These are phyloP conservation scores for Agrotis clavis DNA, from an alignment of 2,888 invertebrate genomes.

Conservation along the genomic window DNA sequence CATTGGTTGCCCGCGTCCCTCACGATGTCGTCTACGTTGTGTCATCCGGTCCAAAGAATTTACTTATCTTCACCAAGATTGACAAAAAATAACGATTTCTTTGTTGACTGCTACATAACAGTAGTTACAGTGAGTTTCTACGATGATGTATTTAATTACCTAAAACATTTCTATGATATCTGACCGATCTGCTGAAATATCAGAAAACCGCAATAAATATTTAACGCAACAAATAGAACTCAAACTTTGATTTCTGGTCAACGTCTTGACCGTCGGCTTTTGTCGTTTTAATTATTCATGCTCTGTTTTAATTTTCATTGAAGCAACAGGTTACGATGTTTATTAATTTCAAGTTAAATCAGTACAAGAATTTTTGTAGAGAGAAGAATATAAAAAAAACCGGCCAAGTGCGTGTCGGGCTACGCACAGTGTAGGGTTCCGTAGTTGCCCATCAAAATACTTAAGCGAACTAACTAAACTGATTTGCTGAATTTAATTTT, in stretches of 20 bases:
- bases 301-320: conserved; percentile 10
- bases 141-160: background rate
- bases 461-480: too few species aligned
- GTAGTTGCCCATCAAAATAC: too few species aligned
- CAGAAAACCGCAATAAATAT: conserved; percentile 11
- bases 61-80: too few species aligned
- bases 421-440: too few species aligned
- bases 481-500: too few species aligned
- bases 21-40: too few species aligned
- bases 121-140: background rate
- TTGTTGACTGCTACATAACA: too few species aligned
- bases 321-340: background rate
- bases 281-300: conserved; percentile 26
- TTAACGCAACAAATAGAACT: conserved; percentile 16
- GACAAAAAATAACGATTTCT: too few species aligned
- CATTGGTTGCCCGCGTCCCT: too few species aligned
- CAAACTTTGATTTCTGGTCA: conserved; percentile 7
- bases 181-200: background rate
- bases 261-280: conserved; percentile 12
- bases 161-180: background rate
- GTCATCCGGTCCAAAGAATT: too few species aligned
- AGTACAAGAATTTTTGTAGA: background rate
- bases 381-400: background rate
- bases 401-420: too few species aligned
- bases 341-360: background rate